Base-by-base conservation (phyloP, 2,888 invertebrate species). In the Punctoribates punctum region DNA sequence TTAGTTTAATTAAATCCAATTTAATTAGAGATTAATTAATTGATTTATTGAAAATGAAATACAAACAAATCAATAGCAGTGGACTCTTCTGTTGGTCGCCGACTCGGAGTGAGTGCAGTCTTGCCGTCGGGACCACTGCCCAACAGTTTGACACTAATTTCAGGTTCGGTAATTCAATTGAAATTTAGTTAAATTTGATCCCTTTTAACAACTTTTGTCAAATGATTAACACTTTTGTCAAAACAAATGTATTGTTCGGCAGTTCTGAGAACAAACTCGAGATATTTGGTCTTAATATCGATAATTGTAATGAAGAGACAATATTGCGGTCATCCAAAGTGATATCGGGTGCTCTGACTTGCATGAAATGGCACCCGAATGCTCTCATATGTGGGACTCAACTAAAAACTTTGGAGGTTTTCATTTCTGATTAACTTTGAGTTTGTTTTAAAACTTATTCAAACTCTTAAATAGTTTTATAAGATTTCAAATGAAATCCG, bases 111-210 rank as follows among this genome's bases (percentile, higher is more conserved):
- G 38, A 70, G 20, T 42, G 17, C 9, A 46, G 70, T 42, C 42
- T 70, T 6, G 70, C 42, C 70, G 46, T 70, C 70, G 70, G 42
- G 46, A 70, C 70, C 20, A 70, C 70, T 5, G n/a, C 70, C 46
- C 70, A 70, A 70, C 70, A 70, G 23, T 70, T 70, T 70, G 70
- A 70, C 70, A 46, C 70, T 42, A 70, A 70, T 46, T 70, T 70
- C 38, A 38, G 67, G 67, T 67, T 15, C 27, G 27, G 2, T 23
- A 23, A 17, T n/a, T 57, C 3, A 25, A 65, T 29, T 29, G 29
- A 9, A 29, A 29, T 20, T 57, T 15, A 4, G 57, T 57, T 13
- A 48, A 48, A 48, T 48, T 8, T 48, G 11, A 17, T 4, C 17
- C n/a, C n/a, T 54, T 20, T n/a, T 54, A 2, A 17, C 8, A 54